phyloP scores from a whole-genome alignment of 2,888 invertebrate species.

The Bursaphelenchus okinawaensis region DNA sequence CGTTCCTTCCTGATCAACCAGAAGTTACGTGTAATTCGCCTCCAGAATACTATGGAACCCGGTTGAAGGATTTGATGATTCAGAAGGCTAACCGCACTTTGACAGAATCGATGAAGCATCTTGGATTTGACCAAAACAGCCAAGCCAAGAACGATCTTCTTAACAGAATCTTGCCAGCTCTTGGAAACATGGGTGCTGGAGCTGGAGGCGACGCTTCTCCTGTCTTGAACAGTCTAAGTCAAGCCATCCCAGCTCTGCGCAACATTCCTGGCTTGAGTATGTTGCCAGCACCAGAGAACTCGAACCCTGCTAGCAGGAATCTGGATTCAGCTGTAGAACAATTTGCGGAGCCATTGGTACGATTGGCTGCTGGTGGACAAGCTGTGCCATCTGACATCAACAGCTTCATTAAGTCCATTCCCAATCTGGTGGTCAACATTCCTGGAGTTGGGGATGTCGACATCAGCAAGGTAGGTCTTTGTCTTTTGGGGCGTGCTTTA shows the following conservation, averaged over 20 bases:
- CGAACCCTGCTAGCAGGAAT: slow-evolving; percentile 23
- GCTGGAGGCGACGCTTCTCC: slow-evolving; percentile 26
- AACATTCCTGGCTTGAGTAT: slow-evolving; percentile 34
- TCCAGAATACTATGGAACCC: slow-evolving; percentile 33
- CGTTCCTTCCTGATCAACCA: slow-evolving; percentile 51
- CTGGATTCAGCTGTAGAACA: slow-evolving; percentile 41
- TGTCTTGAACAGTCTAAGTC: slow-evolving; percentile 35
- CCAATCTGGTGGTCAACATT: slow-evolving; percentile 50
- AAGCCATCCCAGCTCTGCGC: slow-evolving; percentile 41
- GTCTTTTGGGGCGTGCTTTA: too few relatives aligned
- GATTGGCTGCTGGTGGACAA: slow-evolving; percentile 44
- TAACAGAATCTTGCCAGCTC: slow-evolving; percentile 35
- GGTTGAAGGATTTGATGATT: slow-evolving; percentile 55
- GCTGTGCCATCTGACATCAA: slow-evolving; percentile 39
- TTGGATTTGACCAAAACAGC: slow-evolving; percentile 3
- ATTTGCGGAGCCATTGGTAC: slow-evolving; percentile 47
- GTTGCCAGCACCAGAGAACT: slow-evolving; percentile 11
- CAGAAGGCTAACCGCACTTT: slow-evolving; percentile 52
- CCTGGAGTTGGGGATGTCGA: slow-evolving; percentile 54
- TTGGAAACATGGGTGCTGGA: slow-evolving; percentile 14
- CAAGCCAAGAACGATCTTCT: slow-evolving; percentile 18
- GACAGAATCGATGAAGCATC: slow-evolving; percentile 12
- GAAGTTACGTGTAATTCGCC: slow-evolving; percentile 53
- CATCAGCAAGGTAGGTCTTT: slow-evolving; percentile 42
- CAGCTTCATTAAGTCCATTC: slow-evolving; percentile 45